Evolutionary conservation across 2,113 vertebrate species (phyloP).

Genomic region (Microtus montanus): DNA sequence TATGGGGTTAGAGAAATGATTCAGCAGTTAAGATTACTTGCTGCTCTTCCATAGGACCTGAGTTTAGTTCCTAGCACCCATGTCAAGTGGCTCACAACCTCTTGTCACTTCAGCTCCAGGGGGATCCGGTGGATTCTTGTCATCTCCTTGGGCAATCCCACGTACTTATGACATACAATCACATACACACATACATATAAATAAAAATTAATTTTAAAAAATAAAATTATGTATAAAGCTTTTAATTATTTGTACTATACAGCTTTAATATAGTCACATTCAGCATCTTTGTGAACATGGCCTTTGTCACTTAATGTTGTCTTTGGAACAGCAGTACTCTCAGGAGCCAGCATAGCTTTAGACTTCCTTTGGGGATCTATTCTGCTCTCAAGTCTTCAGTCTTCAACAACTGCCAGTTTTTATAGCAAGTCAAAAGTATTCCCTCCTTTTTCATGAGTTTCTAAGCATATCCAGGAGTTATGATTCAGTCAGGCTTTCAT

Average conservation of each 20-base stretch:
- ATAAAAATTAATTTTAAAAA: not conserved
- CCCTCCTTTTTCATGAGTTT: not conserved
- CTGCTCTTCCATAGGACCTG: not conserved
- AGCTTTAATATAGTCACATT: not conserved
- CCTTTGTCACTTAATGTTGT: not conserved
- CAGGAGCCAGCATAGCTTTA: not conserved
- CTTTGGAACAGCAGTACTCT: not conserved
- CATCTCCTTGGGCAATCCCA: not conserved
- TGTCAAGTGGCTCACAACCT: not conserved
- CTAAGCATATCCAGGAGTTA: rapidly evolving
- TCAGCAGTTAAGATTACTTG: not conserved
- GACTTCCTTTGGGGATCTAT: not conserved
- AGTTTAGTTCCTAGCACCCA: not conserved
- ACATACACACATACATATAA: not conserved
- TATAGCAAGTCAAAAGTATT: not conserved
- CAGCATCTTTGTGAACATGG: not conserved
- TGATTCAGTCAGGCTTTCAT: rapidly evolving
- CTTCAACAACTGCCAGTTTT: not conserved
- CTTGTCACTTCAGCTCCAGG: not conserved
- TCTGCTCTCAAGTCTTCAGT: not conserved
- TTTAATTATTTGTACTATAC: not conserved
- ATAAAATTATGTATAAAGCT: not conserved
- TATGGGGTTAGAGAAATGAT: not conserved
- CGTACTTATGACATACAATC: not conserved
- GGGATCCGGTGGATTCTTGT: not conserved